Conservation (phyloP, 2,797 vertebrate species). For the Alcedo atthis region DNA sequence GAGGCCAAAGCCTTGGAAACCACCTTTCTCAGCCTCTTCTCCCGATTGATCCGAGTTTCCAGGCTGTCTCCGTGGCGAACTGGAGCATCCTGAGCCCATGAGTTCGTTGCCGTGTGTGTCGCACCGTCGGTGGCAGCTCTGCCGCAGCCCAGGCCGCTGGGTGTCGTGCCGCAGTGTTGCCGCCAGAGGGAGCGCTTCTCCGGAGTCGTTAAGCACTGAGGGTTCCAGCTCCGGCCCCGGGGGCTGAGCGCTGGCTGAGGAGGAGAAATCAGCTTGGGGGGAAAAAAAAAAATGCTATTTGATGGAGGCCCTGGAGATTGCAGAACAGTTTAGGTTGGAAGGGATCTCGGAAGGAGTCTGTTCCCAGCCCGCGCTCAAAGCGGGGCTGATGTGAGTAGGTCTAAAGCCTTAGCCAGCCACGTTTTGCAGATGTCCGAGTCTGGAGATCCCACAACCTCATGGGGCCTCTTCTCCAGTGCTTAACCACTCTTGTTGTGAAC, state of each 20-base stretch:
- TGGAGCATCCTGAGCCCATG: conserved; percentile 46
- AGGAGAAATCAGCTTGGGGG: neutral
- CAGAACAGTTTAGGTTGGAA: neutral
- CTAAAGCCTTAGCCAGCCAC: neutral
- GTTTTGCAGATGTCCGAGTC: neutral
- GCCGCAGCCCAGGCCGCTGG: no score
- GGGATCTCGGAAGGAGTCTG: neutral
- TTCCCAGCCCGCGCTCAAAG: neutral
- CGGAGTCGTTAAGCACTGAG: conserved; percentile 28
- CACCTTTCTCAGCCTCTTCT: neutral
- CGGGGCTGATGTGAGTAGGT: neutral
- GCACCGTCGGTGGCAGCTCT: no score
- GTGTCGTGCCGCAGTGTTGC: conserved; percentile 11
- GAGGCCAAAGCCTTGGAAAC: neutral
- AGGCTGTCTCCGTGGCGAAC: neutral
- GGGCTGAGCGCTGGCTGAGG: neutral
- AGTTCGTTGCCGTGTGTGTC: conserved; percentile 28
- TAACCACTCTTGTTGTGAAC: conserved; percentile 37
- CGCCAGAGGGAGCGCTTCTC: conserved; percentile 65
- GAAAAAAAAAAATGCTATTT: neutral
- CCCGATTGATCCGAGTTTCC: neutral
- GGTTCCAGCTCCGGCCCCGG: neutral
- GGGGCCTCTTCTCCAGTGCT: conserved; percentile 35
- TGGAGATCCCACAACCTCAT: neutral
- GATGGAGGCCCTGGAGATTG: neutral